These are phyloP conservation scores for Drosophila paracracens DNA, from an alignment of 2,888 invertebrate genomes.

Conservation along the genomic window DNA sequence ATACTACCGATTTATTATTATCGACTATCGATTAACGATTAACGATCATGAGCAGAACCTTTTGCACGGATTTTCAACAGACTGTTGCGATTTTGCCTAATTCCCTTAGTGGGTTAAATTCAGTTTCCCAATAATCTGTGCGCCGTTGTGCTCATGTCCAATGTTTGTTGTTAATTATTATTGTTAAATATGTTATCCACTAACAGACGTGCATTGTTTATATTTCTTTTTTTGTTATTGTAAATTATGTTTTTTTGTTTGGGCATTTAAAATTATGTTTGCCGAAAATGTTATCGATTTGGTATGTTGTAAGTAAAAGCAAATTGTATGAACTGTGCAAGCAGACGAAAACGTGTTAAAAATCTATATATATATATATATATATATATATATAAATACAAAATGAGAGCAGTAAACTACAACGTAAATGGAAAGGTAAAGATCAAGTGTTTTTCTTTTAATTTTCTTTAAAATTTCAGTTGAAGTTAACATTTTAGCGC, in stretches of 20 bases:
- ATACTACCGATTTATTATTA: not conserved
- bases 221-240: slow-evolving; percentile 40
- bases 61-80: slow-evolving; percentile 62
- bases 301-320: slow-evolving; percentile 39
- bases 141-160: slow-evolving; percentile 70
- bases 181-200: slow-evolving; percentile 30
- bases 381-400: slow-evolving; percentile 11
- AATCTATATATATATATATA: slow-evolving; percentile 25
- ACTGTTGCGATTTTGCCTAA: slow-evolving; percentile 83
- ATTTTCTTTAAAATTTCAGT: not conserved
- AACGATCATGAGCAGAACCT: slow-evolving; percentile 47
- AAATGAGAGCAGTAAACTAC: slow-evolving; percentile 54
- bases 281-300: slow-evolving; percentile 60
- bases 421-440: slow-evolving; percentile 52
- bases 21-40: slow-evolving; percentile 10
- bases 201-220: slow-evolving; percentile 29
- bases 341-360: slow-evolving; percentile 43
- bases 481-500: not conserved
- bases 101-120: slow-evolving; percentile 85
- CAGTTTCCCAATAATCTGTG: slow-evolving; percentile 72
- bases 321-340: slow-evolving; percentile 55
- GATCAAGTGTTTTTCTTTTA: slow-evolving; percentile 1
- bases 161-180: slow-evolving; percentile 45
- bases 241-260: slow-evolving; percentile 24
- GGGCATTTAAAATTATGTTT: slow-evolving; percentile 27